Percentiles rank a stretch among this genome's conserved stretches.
Evolutionary conservation across 2,888 invertebrate genomes (phyloP).

Genomic region (Patella ulyssiponensis): DNA sequence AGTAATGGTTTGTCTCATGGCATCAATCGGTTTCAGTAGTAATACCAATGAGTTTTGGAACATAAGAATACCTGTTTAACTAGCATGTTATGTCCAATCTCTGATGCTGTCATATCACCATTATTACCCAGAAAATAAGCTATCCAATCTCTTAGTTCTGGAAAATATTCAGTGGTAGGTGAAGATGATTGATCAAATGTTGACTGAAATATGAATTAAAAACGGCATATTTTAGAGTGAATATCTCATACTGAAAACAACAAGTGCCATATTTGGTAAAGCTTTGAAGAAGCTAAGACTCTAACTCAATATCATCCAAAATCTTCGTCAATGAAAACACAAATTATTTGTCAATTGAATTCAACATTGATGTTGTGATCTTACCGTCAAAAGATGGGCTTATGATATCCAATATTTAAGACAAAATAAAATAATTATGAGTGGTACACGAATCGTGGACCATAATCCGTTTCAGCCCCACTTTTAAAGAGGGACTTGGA

Average conservation of each 20-base stretch:
- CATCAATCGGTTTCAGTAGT: neutral
- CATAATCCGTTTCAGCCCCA: too few relatives aligned
- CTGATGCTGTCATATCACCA: slow-evolving; percentile 69
- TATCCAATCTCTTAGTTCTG: slow-evolving; percentile 64
- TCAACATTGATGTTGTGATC: too few relatives aligned
- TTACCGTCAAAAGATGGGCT: too few relatives aligned
- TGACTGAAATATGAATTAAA: slow-evolving; percentile 39
- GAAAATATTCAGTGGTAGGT: slow-evolving; percentile 55
- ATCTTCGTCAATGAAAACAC: too few relatives aligned
- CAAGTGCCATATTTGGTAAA: neutral
- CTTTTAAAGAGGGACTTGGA: too few relatives aligned
- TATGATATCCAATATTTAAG: too few relatives aligned
- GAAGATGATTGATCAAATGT: slow-evolving; percentile 49
- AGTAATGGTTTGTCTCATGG: too few relatives aligned
- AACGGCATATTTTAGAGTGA: neutral
- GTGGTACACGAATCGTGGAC: too few relatives aligned
- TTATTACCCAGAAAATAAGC: slow-evolving; percentile 65
- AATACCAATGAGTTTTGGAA: neutral
- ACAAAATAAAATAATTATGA: too few relatives aligned
- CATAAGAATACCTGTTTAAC: slow-evolving; percentile 60
- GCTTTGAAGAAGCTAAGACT: too few relatives aligned
- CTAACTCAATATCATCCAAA: too few relatives aligned
- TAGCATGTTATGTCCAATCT: slow-evolving; percentile 68
- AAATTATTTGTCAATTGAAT: too few relatives aligned
- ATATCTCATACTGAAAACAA: neutral